Conservation (phyloP, 2,888 invertebrate species). For the Mayetiola destructor region DNA sequence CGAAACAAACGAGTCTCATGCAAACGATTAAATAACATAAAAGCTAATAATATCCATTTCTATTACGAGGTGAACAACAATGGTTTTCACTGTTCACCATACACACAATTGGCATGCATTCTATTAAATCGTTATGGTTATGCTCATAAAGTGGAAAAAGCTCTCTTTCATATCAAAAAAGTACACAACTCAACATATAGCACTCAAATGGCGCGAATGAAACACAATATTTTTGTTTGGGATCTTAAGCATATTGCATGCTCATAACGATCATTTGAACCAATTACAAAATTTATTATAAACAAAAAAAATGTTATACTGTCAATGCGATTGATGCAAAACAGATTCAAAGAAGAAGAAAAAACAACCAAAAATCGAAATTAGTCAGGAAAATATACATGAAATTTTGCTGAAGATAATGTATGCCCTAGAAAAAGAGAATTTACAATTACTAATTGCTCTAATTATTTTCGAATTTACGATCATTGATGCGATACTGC, state of each 20-base stretch:
- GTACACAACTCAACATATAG: background rate
- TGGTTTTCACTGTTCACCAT: background rate
- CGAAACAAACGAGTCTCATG: slow-evolving; percentile 1
- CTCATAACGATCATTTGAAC: background rate
- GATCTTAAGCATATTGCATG: background rate
- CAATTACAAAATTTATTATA: background rate
- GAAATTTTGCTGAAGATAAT: too few relatives aligned
- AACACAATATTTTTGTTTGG: background rate
- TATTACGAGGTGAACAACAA: slow-evolving; percentile 11
- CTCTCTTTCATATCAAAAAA: too few relatives aligned
- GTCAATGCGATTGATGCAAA: background rate
- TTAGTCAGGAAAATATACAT: background rate
- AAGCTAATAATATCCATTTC: too few relatives aligned
- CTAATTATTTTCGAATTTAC: slow-evolving; percentile 9
- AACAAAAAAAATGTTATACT: too few relatives aligned
- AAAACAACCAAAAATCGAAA: background rate
- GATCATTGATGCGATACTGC: too few relatives aligned
- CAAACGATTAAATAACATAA: background rate
- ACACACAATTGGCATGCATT: background rate
- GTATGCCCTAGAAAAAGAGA: too few relatives aligned
- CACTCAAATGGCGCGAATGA: background rate
- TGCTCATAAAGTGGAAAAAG: background rate
- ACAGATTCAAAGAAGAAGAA: background rate
- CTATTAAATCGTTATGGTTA: too few relatives aligned
- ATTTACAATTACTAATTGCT: slow-evolving; percentile 9